Conservation (phyloP, 1,140 invertebrate genomes). For the Chelonus insularis region DNA sequence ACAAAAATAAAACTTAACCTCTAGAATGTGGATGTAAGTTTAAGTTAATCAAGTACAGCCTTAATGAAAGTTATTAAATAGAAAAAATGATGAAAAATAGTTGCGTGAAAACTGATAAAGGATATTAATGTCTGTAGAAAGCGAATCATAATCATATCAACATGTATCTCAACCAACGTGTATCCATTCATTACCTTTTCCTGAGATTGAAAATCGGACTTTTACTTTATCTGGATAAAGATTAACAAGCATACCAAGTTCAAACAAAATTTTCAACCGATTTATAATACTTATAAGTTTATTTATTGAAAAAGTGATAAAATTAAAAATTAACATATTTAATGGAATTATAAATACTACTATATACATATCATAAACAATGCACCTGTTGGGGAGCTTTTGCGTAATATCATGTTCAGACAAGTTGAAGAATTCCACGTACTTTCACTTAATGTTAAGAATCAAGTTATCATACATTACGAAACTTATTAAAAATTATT, state of each 20-base stretch:
- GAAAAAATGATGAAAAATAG: not conserved
- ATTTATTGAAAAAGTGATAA: too few relatives aligned
- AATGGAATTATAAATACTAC: constrained; percentile 30
- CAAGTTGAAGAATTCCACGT: constrained; percentile 30
- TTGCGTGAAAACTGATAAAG: constrained; percentile 8
- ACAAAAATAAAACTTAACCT: too few relatives aligned
- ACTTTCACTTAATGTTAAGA: constrained; percentile 46
- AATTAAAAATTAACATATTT: not conserved
- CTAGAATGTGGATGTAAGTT: too few relatives aligned
- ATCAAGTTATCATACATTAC: not conserved
- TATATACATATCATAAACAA: constrained; percentile 41
- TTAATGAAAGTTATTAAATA: not conserved
- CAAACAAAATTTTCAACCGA: too few relatives aligned
- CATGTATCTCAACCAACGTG: too few relatives aligned
- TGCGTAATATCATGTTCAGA: constrained; percentile 40
- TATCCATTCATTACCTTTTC: too few relatives aligned
- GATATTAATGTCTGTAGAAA: constrained; percentile 19
- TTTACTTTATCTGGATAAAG: too few relatives aligned
- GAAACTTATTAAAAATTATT: constrained; percentile 1
- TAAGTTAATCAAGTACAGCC: too few relatives aligned
- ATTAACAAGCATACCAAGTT: too few relatives aligned
- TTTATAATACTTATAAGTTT: too few relatives aligned
- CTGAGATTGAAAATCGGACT: too few relatives aligned
- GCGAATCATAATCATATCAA: not conserved
- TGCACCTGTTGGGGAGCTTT: constrained; percentile 51